Base-by-base conservation (phyloP, 2,797 vertebrate genomes). In the Aulostomus chinensis region DNA sequence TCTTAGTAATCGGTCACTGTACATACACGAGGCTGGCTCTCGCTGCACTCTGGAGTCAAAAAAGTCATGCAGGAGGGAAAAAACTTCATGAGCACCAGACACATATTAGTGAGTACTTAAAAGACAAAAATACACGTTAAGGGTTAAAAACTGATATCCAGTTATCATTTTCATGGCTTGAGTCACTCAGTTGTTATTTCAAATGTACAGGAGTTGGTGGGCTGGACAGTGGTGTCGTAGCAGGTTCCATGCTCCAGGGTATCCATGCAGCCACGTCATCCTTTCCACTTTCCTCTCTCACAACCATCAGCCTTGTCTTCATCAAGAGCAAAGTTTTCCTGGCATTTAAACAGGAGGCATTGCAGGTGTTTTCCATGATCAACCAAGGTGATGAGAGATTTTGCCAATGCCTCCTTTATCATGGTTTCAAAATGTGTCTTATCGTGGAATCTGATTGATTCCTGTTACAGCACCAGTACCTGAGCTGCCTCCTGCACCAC, bases 271-370 rank as follows among this genome's bases (percentile, higher is more conserved):
- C 51, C 3, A 30, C 50, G 0, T 46, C 28, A 2, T 43, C 47
- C 25, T 7, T 6, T n/a, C 33, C 21, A 31, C 24, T 73, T 1
- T 0, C 0, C 2, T 17, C 2, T 41, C 54, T 89, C 31, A 60
- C 46, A 0, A 26, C 25, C 25, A 67, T 91, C 32, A 82, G 60
- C 1, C 57, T 91, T 0, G 11, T 89, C 43, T 37, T 87, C 14
- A 15, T 61, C 0, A 80, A 74, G 26, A 78, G 79, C 0, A 7
- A 74, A 0, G 73, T 85, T 11, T 90, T 87, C 58, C 34, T 78
- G 47, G 63, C 32, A 0, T 90, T 90, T 28, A 77, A 83, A 58
- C 14, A 57, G 5, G 12, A 63, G 30, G 73, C 78, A 12, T 32
- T 22, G 12, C 46, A 66, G 2, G 50, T 53, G 16, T 84, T 80